Evolutionary conservation across 2,113 vertebrate genomes (phyloP), one percentile per base, ranked within the genome.

Genomic region (Zonotrichia leucophrys): DNA sequence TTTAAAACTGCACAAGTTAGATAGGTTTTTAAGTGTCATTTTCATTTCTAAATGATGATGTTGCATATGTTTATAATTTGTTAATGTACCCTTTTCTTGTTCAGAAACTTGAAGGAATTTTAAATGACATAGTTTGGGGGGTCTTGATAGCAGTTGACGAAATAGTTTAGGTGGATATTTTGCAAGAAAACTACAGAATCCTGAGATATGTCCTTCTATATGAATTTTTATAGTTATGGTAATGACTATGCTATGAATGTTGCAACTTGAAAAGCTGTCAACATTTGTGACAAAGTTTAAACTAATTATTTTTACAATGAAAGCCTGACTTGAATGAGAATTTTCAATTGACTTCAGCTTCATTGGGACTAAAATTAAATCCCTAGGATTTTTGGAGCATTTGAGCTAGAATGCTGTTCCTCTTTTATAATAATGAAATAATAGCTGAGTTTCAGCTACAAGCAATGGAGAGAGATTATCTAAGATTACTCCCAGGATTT

Each of bases 311-410:
- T 88, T 83, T 73, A 85, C 31, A 49, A n/a, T 88, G 63, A 86
- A 86, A 94, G 20, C 22, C 52, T 87, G 81, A 83, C 52, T 84
- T 62, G n/a, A 91, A 69, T 94, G 68, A 74, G 55, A 91, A 87
- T 94, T 81, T 95, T 74, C 41, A 90, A 47, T 50, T 89, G 23
- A 50, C 50, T 90, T 95, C 63, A 49, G 16, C 39, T 83, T 93
- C 46, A 25, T 21, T 81, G 33, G 56, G 47, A 77, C 35, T 83
- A 37, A 81, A 89, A 83, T 66, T 49, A 87, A 83, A 94, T 75
- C 60, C 49, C 9, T 75, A 41, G 39, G 60, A 63, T 55, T 67
- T 87, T 80, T 67, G 1, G 11, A 87, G 30, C 35, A 37, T 74
- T 91, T 92, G 14, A 67, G 33, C n/a, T 66, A 60, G 52, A 82